phyloP scores from a whole-genome alignment of 2,797 vertebrate genomes.

The Oryzias sinensis region DNA sequence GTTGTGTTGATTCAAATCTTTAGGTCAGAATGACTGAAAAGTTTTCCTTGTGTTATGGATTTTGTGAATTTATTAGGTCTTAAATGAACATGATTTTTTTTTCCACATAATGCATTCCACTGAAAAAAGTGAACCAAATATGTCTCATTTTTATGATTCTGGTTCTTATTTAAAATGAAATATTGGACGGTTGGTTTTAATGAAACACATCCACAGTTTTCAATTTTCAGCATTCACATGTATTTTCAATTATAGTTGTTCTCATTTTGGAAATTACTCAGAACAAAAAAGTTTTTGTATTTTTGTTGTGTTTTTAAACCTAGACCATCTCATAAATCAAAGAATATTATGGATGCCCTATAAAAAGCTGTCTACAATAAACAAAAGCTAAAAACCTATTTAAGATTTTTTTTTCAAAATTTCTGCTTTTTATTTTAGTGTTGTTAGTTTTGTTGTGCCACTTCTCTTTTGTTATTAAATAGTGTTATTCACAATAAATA shows the following conservation, averaged over 20 bases:
- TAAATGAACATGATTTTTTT: constrained; percentile 16
- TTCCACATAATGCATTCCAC: constrained; percentile 9
- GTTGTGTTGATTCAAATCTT: constrained; percentile 28
- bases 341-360: no score
- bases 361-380: no score
- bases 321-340: no score
- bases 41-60: constrained; percentile 10
- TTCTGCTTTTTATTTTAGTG: no score
- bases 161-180: no score
- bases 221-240: constrained; percentile 2
- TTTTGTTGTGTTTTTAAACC: no score
- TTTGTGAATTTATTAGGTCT: constrained; percentile 1
- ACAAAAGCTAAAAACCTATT: no score
- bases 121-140: not conserved
- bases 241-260: constrained; percentile 6
- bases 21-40: constrained; percentile 15
- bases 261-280: no score
- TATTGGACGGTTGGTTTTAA: no score
- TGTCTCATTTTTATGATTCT: not conserved
- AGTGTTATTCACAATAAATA: constrained; percentile 27
- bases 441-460: constrained; percentile 1
- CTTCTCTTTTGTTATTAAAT: constrained; percentile 17
- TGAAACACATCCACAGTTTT: constrained; percentile 6
- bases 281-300: no score
- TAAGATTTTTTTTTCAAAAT: no score